Base-by-base conservation (phyloP, 2,888 invertebrate genomes). In the Helobdella robusta region DNA sequence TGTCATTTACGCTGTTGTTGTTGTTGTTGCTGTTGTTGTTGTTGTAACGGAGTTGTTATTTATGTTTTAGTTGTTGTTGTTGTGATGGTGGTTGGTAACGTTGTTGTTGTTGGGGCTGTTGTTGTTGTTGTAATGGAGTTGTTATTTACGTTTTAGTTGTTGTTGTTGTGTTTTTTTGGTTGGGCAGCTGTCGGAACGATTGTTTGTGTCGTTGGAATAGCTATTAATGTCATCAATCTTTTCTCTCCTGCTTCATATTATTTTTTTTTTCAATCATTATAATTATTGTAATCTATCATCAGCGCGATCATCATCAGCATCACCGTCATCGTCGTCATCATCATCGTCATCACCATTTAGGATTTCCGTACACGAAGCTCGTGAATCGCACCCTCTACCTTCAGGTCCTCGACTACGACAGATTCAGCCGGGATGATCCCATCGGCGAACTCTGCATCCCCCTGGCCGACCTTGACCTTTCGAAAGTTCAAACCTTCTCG, bases 301-400 rank as follows among this genome's bases (percentile, higher is more conserved):
- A 56, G 52, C 54, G 56, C 56, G 34, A 56, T 64, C 56, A 56
- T 64, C 56, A 56, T 64, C 64, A 56, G 52, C 64, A 36, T 56
- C 56, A 23, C 36, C 64, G 20, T 56, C 64, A 23, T 64, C 54
- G 20, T 64, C 56, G 20, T 64, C 64, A 56, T 56, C 64, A 32
- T 62, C 62, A 15, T 59, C 59, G n/a, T 59, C 59, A 20, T 59
- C 59, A 23, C 18, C 40, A n/a, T 30, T 3, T 64, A 73, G 79
- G 78, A 46, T 80, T 77, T 73, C 78, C 77, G 40, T 76, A 76
- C 70, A 74, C 75, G 67, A 78, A 78, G 68, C 70, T 78, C 62
- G 70, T 76, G 71, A 75, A 74, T 69, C 75, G 77, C 72, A 77
- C 76, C 4, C 69, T 78, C 62, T 77, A 78, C 68, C 70, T 78